Conservation (phyloP, 2,888 invertebrate genomes). For the Cantharis flavilabris region DNA sequence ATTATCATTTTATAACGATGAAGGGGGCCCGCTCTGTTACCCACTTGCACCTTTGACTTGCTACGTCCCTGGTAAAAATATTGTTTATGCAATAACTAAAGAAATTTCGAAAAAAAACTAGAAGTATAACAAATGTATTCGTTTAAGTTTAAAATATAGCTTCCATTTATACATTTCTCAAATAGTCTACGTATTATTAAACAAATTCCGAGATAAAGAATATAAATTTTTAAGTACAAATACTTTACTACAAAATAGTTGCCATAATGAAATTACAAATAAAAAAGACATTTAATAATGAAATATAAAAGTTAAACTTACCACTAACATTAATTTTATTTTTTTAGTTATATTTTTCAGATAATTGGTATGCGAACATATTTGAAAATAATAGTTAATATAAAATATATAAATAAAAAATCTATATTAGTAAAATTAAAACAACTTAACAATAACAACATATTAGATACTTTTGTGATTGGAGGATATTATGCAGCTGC, state of each 20-base stretch:
- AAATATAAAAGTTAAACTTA: background rate
- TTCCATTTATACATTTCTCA: background rate
- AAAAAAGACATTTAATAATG: background rate
- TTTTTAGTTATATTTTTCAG: background rate
- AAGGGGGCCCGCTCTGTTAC: too few species aligned
- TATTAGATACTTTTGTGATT: background rate
- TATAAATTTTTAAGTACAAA: background rate
- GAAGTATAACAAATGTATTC: background rate
- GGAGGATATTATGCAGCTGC: background rate
- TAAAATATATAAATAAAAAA: slow-evolving; percentile 1
- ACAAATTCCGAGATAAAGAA: background rate
- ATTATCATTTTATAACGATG: too few species aligned
- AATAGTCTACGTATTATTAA: background rate
- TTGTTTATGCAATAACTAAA: background rate
- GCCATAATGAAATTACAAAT: background rate
- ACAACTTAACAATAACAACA: background rate
- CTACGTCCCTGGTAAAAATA: too few species aligned
- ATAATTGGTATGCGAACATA: background rate
- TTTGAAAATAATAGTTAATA: slow-evolving; percentile 1
- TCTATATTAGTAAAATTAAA: slow-evolving; percentile 2
- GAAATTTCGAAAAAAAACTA: background rate
- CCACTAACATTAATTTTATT: background rate
- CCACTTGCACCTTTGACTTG: too few species aligned
- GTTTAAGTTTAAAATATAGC: background rate
- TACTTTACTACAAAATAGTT: background rate